phyloP scores from a whole-genome alignment of 2,797 vertebrate genomes.

The Sardinella longiceps region DNA sequence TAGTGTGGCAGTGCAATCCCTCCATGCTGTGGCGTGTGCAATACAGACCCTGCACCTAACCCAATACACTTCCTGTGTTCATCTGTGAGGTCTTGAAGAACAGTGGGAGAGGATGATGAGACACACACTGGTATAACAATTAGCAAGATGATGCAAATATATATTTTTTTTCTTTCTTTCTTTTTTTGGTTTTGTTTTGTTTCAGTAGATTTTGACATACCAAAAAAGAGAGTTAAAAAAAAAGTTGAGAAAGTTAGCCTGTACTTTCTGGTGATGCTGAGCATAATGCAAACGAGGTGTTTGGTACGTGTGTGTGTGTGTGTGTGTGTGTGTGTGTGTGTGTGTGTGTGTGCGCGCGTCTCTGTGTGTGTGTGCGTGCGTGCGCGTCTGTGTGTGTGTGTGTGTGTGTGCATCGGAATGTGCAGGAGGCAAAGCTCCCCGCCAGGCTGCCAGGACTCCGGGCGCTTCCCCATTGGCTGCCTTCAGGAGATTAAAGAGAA shows the following conservation, averaged over 20 bases:
- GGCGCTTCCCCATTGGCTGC: slow-evolving; percentile 78
- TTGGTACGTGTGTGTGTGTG: neutral
- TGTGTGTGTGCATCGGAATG: slow-evolving; percentile 56
- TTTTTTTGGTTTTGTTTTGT: too few species aligned
- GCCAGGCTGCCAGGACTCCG: slow-evolving; percentile 68
- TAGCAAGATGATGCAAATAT: slow-evolving; percentile 18
- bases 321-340: neutral
- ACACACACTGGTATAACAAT: neutral
- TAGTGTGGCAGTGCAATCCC: neutral
- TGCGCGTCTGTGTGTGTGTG: slow-evolving; percentile 21
- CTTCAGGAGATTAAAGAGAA: slow-evolving; percentile 83
- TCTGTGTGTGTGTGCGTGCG: slow-evolving; percentile 16
- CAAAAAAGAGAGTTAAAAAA: slow-evolving; percentile 1
- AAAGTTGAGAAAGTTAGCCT: neutral
- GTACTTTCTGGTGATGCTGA: neutral
- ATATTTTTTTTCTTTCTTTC: neutral
- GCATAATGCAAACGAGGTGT: slow-evolving; percentile 23
- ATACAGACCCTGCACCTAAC: too few species aligned
- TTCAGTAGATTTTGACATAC: neutral
- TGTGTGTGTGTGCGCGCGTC: neutral
- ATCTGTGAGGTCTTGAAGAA: neutral
- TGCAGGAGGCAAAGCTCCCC: slow-evolving; percentile 65
- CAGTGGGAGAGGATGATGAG: neutral
- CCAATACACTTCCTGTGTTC: neutral
- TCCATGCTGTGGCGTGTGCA: neutral